Conservation (phyloP, 2,113 vertebrate genomes). For the Melanotaenia duboulayi region DNA sequence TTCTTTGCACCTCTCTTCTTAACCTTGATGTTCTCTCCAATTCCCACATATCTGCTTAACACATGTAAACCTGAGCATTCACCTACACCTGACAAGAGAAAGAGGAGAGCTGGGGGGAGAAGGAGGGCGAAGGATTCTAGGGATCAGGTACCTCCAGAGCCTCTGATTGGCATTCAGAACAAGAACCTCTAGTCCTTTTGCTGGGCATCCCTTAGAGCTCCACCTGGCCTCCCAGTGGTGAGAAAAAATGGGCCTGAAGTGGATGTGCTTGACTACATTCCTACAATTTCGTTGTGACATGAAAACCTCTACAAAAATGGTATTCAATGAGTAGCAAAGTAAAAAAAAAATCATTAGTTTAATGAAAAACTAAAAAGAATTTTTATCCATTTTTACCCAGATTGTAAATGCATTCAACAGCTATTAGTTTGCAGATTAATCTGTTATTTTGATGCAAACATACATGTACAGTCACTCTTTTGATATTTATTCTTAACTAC, state of each 20-base stretch:
- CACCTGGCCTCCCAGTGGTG: conserved; percentile 26
- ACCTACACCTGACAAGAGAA: conserved; percentile 60
- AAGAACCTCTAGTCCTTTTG: conserved; percentile 34
- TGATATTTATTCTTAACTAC: conserved; percentile 9
- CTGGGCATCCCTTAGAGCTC: conserved; percentile 34
- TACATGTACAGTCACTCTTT: too few relatives aligned
- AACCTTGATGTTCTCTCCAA: conserved; percentile 73
- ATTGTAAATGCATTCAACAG: too few relatives aligned
- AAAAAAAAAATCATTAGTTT: neutral
- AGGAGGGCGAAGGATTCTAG: conserved; percentile 23
- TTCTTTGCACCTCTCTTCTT: conserved; percentile 64
- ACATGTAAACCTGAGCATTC: conserved; percentile 69
- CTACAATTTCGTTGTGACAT: neutral
- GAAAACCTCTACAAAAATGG: neutral
- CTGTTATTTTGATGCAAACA: too few relatives aligned
- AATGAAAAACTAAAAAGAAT: neutral
- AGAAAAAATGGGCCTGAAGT: conserved; percentile 12
- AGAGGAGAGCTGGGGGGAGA: conserved; percentile 36
- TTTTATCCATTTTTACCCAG: too few relatives aligned
- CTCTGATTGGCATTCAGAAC: conserved; percentile 57
- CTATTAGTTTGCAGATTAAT: too few relatives aligned
- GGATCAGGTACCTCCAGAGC: conserved; percentile 53
- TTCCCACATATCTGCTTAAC: conserved; percentile 69
- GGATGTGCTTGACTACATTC: neutral
- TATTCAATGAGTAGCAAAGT: neutral